phyloP scores from a whole-genome alignment of 2,888 invertebrate species.

The Tupiocoris notatus region DNA sequence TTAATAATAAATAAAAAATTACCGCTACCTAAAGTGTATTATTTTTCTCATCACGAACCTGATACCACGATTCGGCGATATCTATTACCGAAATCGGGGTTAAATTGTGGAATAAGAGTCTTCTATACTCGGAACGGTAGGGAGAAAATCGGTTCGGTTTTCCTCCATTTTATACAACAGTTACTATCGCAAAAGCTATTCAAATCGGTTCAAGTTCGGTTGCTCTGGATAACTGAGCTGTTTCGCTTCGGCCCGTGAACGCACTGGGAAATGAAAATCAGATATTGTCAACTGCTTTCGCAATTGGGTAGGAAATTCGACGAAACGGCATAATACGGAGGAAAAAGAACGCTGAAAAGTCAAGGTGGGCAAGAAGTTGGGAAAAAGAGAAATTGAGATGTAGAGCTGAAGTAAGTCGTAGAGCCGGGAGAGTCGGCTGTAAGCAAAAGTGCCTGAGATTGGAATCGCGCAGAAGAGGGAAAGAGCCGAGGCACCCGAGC shows the following conservation, averaged over 20 bases:
- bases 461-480: conserved; percentile 25
- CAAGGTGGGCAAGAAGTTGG: conserved; percentile 3
- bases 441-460: conserved; percentile 38
- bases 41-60: too few species aligned
- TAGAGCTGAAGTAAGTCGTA: conserved; percentile 34
- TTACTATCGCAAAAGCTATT: not conserved
- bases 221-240: not conserved
- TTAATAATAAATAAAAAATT: too few species aligned
- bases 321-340: conserved; percentile 5
- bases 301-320: conserved; percentile 33
- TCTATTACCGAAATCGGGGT: too few species aligned
- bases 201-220: not conserved
- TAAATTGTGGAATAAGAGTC: too few species aligned
- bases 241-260: not conserved
- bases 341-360: too few species aligned
- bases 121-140: not conserved
- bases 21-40: too few species aligned
- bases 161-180: not conserved
- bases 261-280: conserved; percentile 38
- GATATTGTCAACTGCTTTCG: conserved; percentile 35
- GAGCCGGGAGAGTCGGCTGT: conserved; percentile 28
- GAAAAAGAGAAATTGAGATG: conserved; percentile 38
- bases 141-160: not conserved
- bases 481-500: too few species aligned
- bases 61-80: too few species aligned